Conservation (phyloP, 1,140 invertebrate species). For the Ceratosolen fusciceps region DNA sequence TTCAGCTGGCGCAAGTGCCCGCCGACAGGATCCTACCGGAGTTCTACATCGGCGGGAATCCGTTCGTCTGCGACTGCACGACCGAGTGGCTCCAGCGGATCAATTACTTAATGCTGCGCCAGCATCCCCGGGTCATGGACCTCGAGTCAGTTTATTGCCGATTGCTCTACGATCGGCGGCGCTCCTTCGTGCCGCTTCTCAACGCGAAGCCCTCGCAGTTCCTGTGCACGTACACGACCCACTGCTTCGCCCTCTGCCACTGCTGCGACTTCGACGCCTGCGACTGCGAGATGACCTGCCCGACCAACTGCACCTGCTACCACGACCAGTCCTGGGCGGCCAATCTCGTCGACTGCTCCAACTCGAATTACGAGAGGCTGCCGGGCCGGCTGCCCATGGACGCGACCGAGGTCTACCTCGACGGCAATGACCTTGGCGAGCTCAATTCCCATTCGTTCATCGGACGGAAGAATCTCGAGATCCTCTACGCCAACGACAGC, state of each 20-base stretch:
- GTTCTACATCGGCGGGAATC: conserved; percentile 89
- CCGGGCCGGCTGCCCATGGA: conserved; percentile 90
- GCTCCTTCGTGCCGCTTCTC: conserved; percentile 79
- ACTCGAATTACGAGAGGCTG: conserved; percentile 79
- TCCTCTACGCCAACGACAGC: conserved; percentile 87
- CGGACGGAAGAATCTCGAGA: conserved; percentile 86
- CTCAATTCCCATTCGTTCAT: conserved; percentile 89
- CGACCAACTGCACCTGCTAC: conserved; percentile 88
- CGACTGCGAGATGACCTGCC: conserved; percentile 89
- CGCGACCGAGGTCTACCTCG: conserved; percentile 89
- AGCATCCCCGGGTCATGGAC: conserved; percentile 87
- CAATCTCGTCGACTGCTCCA: conserved; percentile 91
- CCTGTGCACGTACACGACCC: conserved; percentile 84
- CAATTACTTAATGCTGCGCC: conserved; percentile 78
- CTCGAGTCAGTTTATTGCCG: conserved; percentile 86
- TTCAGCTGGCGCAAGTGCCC: conserved; percentile 78
- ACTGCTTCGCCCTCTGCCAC: conserved; percentile 86
- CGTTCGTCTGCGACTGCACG: conserved; percentile 89
- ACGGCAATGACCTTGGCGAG: conserved; percentile 86
- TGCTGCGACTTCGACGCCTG: conserved; percentile 91
- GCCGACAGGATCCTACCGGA: conserved; percentile 79
- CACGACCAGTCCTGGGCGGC: conserved; percentile 89
- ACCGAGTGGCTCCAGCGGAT: conserved; percentile 91
- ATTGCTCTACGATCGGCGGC: conserved; percentile 82
- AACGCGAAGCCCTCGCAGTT: conserved; percentile 83